Conservation (phyloP, 2,888 invertebrate genomes). For the Chaetogeoica ovagalla region DNA sequence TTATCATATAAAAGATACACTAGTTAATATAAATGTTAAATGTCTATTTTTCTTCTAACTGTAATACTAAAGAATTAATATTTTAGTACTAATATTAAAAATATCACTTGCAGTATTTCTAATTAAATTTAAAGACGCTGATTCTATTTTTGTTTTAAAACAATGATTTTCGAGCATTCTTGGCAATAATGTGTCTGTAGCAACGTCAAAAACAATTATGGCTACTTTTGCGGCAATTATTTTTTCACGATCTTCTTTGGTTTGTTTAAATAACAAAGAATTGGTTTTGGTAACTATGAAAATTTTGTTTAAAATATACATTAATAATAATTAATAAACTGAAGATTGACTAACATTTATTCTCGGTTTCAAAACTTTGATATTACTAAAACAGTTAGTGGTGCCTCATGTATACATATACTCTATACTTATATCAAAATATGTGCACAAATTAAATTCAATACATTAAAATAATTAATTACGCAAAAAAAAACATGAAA, state of each 20-base stretch:
- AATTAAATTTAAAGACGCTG: conserved; percentile 49
- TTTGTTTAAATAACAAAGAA: conserved; percentile 59
- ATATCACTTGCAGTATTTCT: conserved; percentile 46
- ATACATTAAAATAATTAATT: too few relatives aligned
- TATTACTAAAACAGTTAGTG: too few relatives aligned
- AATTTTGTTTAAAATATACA: neutral
- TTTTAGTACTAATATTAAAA: neutral
- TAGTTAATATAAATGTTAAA: too few relatives aligned
- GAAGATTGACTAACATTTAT: too few relatives aligned
- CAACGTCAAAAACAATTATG: conserved; percentile 59
- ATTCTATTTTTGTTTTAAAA: conserved; percentile 36
- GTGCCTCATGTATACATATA: too few relatives aligned
- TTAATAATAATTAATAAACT: neutral
- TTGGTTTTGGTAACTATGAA: conserved; percentile 56
- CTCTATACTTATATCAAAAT: too few relatives aligned
- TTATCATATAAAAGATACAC: too few relatives aligned
- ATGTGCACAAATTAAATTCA: too few relatives aligned
- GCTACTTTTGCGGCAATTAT: conserved; percentile 61
- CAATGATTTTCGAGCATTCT: neutral
- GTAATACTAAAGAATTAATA: neutral
- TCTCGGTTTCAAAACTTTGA: too few relatives aligned
- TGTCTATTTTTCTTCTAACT: too few relatives aligned
- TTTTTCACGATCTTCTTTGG: conserved; percentile 60
- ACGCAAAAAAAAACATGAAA: too few relatives aligned
- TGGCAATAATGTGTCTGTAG: conserved; percentile 5